Evolutionary conservation across 2,797 vertebrate genomes (phyloP).

Genomic region (Hippocampus kuda): DNA sequence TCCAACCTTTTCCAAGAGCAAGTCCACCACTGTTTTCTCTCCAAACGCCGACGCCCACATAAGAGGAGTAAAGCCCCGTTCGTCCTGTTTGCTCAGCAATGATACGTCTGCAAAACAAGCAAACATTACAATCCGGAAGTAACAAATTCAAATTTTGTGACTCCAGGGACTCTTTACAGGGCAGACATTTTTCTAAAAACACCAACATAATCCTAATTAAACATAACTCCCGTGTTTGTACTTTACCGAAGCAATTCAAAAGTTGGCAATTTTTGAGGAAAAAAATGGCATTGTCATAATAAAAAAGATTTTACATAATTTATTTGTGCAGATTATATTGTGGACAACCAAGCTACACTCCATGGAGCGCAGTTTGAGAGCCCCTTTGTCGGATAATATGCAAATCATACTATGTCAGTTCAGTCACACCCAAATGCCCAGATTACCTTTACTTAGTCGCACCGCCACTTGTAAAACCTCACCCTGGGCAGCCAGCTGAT

Average conservation of each 20-base stretch:
- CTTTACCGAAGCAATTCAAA: background rate
- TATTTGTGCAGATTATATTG: background rate
- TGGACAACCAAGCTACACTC: background rate
- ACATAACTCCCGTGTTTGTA: background rate
- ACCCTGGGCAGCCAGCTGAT: constrained; percentile 91
- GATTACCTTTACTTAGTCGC: constrained; percentile 78
- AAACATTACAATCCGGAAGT: background rate
- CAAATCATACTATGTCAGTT: no score
- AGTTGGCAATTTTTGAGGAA: no score
- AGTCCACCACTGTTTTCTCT: constrained; percentile 82
- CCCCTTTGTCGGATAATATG: background rate
- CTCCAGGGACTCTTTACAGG: background rate
- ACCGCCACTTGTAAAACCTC: constrained; percentile 79
- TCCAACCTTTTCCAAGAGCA: constrained; percentile 80
- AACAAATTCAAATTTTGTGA: background rate
- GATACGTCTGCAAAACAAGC: constrained; percentile 67
- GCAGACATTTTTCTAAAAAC: background rate
- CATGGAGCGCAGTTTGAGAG: background rate
- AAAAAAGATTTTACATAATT: background rate
- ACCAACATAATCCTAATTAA: background rate
- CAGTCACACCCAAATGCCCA: background rate
- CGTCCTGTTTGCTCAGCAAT: constrained; percentile 79
- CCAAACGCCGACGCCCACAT: constrained; percentile 96
- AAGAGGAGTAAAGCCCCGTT: constrained; percentile 87
- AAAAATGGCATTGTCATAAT: no score